Percentiles rank a stretch among this genome's conserved stretches.
Conservation (phyloP, 2,888 invertebrate species). For the Scaptomyza tumidula region DNA sequence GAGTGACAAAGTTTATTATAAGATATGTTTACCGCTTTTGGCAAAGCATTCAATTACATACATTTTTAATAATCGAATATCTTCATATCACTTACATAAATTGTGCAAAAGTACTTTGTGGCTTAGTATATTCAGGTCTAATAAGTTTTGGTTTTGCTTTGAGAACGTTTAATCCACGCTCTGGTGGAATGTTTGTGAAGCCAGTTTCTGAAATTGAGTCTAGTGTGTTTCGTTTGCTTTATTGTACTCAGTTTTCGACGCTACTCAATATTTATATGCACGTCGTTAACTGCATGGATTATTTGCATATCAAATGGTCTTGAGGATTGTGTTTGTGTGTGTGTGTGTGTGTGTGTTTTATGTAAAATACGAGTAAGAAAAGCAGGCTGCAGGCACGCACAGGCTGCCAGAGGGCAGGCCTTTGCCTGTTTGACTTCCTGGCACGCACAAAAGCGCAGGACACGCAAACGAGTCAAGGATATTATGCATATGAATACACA, state of each 20-base stretch:
- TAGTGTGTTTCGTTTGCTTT: background rate
- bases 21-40: background rate
- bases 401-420: slow-evolving; percentile 9
- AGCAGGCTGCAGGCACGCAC: slow-evolving; percentile 31
- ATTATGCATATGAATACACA: slow-evolving; percentile 70
- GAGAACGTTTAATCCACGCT: slow-evolving; percentile 24
- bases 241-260: slow-evolving; percentile 31
- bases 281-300: slow-evolving; percentile 68
- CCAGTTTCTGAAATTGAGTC: slow-evolving; percentile 1
- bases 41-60: background rate
- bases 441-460: slow-evolving; percentile 68
- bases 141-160: slow-evolving; percentile 33
- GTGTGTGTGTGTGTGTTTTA: slow-evolving; percentile 32
- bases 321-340: slow-evolving; percentile 14
- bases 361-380: slow-evolving; percentile 38
- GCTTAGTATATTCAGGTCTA: slow-evolving; percentile 9
- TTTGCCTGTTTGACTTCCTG: slow-evolving; percentile 44
- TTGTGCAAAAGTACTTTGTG: background rate
- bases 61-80: background rate
- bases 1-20: background rate
- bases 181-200: slow-evolving; percentile 1
- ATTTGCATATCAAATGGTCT: slow-evolving; percentile 68
- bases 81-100: background rate
- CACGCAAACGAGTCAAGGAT: slow-evolving; percentile 75
- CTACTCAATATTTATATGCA: slow-evolving; percentile 64